Evolutionary conservation across 1,140 invertebrate species (phyloP), one percentile per base, ranked within the genome.

Genomic region (Cotesia vestalis): DNA sequence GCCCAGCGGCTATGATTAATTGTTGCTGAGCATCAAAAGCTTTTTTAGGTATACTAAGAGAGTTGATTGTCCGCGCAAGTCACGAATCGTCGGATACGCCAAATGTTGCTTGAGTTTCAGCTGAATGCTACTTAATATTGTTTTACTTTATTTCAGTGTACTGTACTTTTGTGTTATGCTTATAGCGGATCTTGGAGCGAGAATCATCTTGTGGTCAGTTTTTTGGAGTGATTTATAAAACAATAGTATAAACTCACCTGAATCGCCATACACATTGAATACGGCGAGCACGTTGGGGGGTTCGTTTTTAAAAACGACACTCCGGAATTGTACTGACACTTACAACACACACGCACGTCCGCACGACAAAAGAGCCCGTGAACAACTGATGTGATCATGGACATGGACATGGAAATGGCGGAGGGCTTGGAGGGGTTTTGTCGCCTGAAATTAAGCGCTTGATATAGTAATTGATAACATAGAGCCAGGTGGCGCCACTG

Each of bases 251-350:
- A 36, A 88, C 88, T 86, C 78, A 89, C 89, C 88, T 86, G 87
- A 88, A 87, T 89, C 88, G 88, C 89, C 89, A 89, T 89, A 89
- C 89, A 89, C 89, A 89, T 89, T 89, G 89, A 89, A 89, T 88
- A 88, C 83, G 83, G 84, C 86, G 86, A 80, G 77, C 80, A 87
- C 85, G 85, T 79, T 83, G 78, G 80, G 83, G 81, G 77, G 82
- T 82, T 82, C 78, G 84, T 82, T 83, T 76, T 77, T 78, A 78
- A 85, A 84, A 85, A 78, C 78, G 78, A 80, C 67, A 80, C 72
- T 70, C 72, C 66, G 51, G 52, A 40, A 68, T 52, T 46, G 46
- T 66, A 66, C 35, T 60, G 36, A 60, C 72, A 59, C 63, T 79
- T 79, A 73, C 55, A 77, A 66, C 76, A 53, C 51, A 73, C 64